A percentile compares a stretch with the other conserved stretches of the same genome.
These are phyloP conservation scores for Pteronura brasiliensis DNA, from an alignment of 2,113 vertebrate genomes.

Conservation along the genomic window DNA sequence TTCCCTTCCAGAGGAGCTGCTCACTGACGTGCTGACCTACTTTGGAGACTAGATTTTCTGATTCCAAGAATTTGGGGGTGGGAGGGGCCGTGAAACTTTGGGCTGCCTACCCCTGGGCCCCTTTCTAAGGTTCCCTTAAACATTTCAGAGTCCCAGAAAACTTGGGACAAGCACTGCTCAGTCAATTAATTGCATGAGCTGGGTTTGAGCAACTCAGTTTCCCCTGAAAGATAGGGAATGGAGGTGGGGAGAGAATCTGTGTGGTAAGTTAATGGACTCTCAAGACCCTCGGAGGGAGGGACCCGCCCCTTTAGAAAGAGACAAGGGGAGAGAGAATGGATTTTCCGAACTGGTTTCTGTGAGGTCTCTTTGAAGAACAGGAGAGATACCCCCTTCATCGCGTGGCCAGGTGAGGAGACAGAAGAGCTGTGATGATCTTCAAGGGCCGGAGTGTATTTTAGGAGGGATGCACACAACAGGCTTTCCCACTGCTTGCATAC, in stretches of 20 bases:
- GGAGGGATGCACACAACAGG: neutral
- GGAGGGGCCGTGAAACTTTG: slow-evolving; percentile 65
- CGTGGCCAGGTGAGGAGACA: neutral
- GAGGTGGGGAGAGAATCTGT: neutral
- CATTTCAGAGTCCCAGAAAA: slow-evolving; percentile 20
- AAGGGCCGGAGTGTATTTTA: neutral
- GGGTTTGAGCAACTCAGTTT: neutral
- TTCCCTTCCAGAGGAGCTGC: slow-evolving; percentile 58
- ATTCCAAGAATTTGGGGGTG: slow-evolving; percentile 71
- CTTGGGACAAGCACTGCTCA: neutral
- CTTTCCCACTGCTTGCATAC: neutral
- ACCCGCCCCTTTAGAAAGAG: neutral
- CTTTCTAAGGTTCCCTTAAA: slow-evolving; percentile 45
- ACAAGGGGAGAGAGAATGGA: neutral
- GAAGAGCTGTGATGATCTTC: neutral
- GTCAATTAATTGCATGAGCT: neutral
- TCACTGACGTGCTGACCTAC: slow-evolving; percentile 69
- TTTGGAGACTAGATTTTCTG: slow-evolving; percentile 69
- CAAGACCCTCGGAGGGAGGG: neutral
- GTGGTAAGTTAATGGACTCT: neutral
- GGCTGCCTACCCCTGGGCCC: slow-evolving; percentile 36
- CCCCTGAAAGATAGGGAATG: neutral
- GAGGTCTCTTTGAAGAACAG: neutral
- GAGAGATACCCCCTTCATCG: neutral
- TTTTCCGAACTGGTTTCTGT: neutral